Evolutionary conservation across 2,113 vertebrate genomes (phyloP), one percentile per base, ranked within the genome.

Genomic region (Ctenodactylus gundi): DNA sequence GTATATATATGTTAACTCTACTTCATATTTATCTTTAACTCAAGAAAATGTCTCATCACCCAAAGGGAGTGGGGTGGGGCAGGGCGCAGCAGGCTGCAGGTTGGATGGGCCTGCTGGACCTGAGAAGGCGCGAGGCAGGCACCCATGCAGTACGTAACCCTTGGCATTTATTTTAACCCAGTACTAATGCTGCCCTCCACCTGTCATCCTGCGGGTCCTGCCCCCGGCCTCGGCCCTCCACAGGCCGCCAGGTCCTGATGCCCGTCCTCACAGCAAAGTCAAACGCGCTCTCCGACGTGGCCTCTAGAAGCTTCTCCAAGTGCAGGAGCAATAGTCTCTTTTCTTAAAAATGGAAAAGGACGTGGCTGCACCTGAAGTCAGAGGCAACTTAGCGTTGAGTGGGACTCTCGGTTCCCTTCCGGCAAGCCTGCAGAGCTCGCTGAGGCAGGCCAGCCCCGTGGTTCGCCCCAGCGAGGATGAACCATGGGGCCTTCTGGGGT

Each of bases 351-450:
- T 53, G 34, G 25, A 39, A 10, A 13, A 51, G 7, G 21, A 29
- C 21, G 0, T 4, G 25, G n/a, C n/a, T 46, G 12, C 39, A 31
- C n/a, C 70, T 65, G 25, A 70, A 65, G 18, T 39, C 25, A 60
- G 20, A 72, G 21, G 1, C 3, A 67, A 4, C 7, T 3, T 27
- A 29, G 36, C 44, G 0, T n/a, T 9, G 6, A 3, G 20, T 23
- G 60, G 31, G 27, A 36, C 4, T 3, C 0, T 60, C 21, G 27
- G n/a, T 57, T 49, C 0, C 0, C 27, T 51, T 29, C 60, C 5
- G 0, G 0, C 36, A 25, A 82, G 27, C 27, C 39, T 46, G 18
- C 55, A 31, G 17, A 64, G 23, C 25, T 4, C 14, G 2, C 78
- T 27, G 25, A 58, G 3, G 18, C 17, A 7, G 1, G 15, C 10